Evolutionary conservation across 1,140 invertebrate species (phyloP), one percentile per base, ranked within the genome.

Genomic region (Aphidius gifuensis): DNA sequence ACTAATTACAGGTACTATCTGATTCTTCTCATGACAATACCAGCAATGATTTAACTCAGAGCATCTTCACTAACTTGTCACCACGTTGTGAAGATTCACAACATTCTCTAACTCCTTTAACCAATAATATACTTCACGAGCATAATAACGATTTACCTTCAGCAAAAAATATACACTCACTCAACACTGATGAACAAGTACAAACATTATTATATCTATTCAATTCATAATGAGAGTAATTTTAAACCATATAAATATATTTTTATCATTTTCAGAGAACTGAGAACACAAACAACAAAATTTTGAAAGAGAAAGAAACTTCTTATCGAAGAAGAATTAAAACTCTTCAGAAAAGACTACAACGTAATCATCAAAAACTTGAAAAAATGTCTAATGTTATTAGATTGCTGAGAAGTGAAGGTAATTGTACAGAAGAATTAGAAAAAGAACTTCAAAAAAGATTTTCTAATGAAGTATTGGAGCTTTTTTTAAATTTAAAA

Each of bases 391-490:
- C 48, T 6, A 6, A 49, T 6, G 9, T 57, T 6, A 8, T 57
- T 1, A 43, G 9, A 44, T 4, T 5, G 5, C 16, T 57, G 9
- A 57, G 8, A 16, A 57, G 9, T 9, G 5, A 57, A 57, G 42
- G 55, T 57, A 57, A 57, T 43, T 46, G 44, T 23, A 4, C 42
- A 45, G 56, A 58, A 21, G 43, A 40, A n/a, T 47, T 45, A 9
- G 56, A 58, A 23, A 45, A 23, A 46, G 56, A 16, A n/a, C 23
- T 58, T 4, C 5, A n/a, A 21, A 7, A 58, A 46, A 8, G 16
- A 9, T 58, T 45, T 7, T 58, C 56, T 11, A n/a, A 47, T 32
- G n/a, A 44, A 11, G 16, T 9, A n/a, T 47, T 46, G 11, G 56
- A 58, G 32, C 21, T 58, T 38, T 58, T 58, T 53, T 2, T 9